Percentiles rank a stretch among this genome's conserved stretches.
These are phyloP conservation scores for Echinops telfairi DNA, from an alignment of 2,113 vertebrate genomes.

Conservation along the genomic window DNA sequence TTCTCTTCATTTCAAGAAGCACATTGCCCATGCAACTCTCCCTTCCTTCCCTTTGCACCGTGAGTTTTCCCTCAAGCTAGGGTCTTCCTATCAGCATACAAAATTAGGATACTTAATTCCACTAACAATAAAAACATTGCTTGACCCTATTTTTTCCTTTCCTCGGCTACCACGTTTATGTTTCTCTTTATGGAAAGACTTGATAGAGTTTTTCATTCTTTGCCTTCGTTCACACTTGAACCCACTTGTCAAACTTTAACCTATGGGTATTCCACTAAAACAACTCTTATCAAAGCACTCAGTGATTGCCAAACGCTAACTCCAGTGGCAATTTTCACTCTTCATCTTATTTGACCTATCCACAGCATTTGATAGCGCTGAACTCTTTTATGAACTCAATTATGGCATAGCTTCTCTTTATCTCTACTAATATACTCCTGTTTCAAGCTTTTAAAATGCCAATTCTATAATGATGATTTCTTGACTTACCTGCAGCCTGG, in stretches of 20 bases:
- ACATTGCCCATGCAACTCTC: background rate
- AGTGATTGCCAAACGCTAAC: background rate
- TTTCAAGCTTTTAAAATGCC: background rate
- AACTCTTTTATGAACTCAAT: constrained; percentile 3
- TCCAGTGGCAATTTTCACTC: background rate
- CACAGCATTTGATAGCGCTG: background rate
- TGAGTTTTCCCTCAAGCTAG: background rate
- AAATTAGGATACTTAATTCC: background rate
- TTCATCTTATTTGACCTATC: background rate
- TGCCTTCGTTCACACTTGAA: background rate
- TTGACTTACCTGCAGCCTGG: background rate
- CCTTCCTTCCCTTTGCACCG: background rate
- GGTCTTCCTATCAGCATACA: background rate
- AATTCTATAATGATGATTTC: background rate
- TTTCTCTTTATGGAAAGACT: constrained; percentile 33
- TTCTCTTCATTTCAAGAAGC: background rate
- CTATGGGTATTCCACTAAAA: background rate
- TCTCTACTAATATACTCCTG: background rate
- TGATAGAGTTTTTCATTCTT: background rate
- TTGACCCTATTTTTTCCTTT: constrained; percentile 22
- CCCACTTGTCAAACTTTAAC: constrained; percentile 24
- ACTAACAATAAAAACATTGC: background rate
- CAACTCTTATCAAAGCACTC: background rate
- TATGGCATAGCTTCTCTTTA: background rate
- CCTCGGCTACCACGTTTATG: background rate